Conservation (phyloP, 2,888 invertebrate genomes). For the Aleiodes alternator region DNA sequence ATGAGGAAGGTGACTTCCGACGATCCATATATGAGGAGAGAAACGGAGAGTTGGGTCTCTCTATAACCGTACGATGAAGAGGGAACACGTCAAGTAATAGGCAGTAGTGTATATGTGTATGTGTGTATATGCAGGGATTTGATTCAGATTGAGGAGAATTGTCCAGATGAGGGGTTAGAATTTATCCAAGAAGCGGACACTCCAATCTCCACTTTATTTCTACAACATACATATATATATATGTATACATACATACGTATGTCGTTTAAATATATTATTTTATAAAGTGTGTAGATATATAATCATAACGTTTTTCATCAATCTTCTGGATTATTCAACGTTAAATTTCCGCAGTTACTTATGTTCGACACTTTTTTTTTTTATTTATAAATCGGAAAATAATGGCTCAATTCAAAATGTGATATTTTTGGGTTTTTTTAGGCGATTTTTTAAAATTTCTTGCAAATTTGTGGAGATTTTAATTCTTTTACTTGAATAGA, state of each 20-base stretch:
- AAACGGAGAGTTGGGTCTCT: slow-evolving; percentile 58
- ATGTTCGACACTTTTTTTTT: neutral
- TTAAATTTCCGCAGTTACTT: slow-evolving; percentile 28
- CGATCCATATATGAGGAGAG: slow-evolving; percentile 67
- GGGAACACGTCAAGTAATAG: slow-evolving; percentile 13
- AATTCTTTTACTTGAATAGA: no score
- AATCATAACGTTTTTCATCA: slow-evolving; percentile 3
- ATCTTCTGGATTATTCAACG: neutral
- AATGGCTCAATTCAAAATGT: no score
- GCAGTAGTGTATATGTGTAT: no score
- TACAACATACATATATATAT: slow-evolving; percentile 2
- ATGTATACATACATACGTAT: no score
- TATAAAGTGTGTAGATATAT: slow-evolving; percentile 6
- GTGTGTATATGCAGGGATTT: slow-evolving; percentile 20
- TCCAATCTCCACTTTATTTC: slow-evolving; percentile 70
- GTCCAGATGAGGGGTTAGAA: slow-evolving; percentile 47
- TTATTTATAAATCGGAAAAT: no score
- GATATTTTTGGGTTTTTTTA: no score
- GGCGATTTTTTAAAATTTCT: no score
- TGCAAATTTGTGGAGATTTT: no score
- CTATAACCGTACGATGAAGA: slow-evolving; percentile 19
- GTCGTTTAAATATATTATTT: slow-evolving; percentile 20
- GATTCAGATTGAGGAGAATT: slow-evolving; percentile 48
- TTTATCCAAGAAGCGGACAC: slow-evolving; percentile 73
- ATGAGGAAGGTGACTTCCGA: slow-evolving; percentile 76